phyloP scores from a whole-genome alignment of 2,113 vertebrate species.

The Emydocephalus ijimae region DNA sequence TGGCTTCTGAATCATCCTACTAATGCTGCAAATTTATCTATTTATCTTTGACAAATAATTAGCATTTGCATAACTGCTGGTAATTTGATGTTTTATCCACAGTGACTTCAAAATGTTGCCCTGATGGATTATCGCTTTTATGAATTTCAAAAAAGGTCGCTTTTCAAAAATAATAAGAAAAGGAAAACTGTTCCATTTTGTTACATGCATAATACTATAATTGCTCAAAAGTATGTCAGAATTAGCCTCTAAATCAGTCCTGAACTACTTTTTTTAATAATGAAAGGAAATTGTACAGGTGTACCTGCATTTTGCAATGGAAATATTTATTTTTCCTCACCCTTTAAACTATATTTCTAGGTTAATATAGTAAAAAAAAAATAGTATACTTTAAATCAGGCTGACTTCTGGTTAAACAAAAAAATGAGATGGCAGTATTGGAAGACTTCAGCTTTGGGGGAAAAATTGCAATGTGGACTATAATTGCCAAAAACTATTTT shows the following conservation, averaged over 20 bases:
- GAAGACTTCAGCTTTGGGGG: slow-evolving; percentile 24
- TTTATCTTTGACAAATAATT: slow-evolving; percentile 40
- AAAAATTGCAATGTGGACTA: neutral
- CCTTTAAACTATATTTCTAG: slow-evolving; percentile 42
- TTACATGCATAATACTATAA: neutral
- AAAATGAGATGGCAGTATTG: slow-evolving; percentile 30
- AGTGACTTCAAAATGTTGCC: slow-evolving; percentile 29
- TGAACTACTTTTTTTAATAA: slow-evolving; percentile 22
- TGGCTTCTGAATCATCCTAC: slow-evolving; percentile 17
- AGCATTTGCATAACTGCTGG: slow-evolving; percentile 5
- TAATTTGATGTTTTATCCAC: slow-evolving; percentile 35
- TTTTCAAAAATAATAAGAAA: slow-evolving; percentile 5
- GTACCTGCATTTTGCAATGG: slow-evolving; percentile 25
- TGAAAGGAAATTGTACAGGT: slow-evolving; percentile 10
- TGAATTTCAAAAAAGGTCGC: slow-evolving; percentile 14
- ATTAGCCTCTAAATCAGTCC: slow-evolving; percentile 21
- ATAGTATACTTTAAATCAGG: neutral
- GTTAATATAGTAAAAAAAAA: slow-evolving; percentile 19
- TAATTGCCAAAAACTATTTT: neutral
- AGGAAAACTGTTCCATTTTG: neutral
- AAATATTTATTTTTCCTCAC: slow-evolving; percentile 52
- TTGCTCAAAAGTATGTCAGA: slow-evolving; percentile 31
- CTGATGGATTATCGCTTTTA: slow-evolving; percentile 14
- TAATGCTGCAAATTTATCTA: neutral
- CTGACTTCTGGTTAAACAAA: slow-evolving; percentile 30